Evolutionary conservation across 2,888 invertebrate species (phyloP), one percentile per base, ranked within the genome.

Genomic region (Drosophila picticornis): DNA sequence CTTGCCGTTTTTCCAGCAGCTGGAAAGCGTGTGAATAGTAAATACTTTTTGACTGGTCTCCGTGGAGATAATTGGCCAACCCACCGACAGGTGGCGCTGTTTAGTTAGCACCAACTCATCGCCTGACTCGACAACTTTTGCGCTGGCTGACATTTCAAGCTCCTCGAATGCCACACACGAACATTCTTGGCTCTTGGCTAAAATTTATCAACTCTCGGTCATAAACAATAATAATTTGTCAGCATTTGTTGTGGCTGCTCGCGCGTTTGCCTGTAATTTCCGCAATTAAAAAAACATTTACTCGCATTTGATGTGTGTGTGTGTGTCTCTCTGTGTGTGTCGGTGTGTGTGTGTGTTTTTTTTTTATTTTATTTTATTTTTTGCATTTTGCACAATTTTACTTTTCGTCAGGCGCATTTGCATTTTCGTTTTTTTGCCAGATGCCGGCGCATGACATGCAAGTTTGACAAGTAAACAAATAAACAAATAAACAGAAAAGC

Each of bases 211-310:
- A 80, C 61, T 78, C 63, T 63, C 75, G 67, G 72, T 62, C 78
- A 88, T 77, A 84, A 84, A 88, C 81, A 84, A 88, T 88, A 88
- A 91, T 90, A 84, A 91, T 83, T 87, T 86, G 77, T 76, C 79
- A 75, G 77, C 89, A 77, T 79, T 89, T 76, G 76, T 70, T 73
- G 74, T 56, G 66, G 78, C 68, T 73, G 77, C 83, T 80, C 76
- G 72, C 77, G 63, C 90, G 90, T 82, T 79, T 83, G 77, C 62
- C 80, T 78, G 88, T 92, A 92, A 91, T 92, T 92, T 92, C 92
- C 91, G 92, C 91, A 92, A 93, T 93, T 92, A 93, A 92, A 92
- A 92, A 92, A 91, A 86, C 92, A 91, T 92, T 92, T 92, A 89
- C 87, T 81, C 87, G 77, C 79, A 75, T 88, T 88, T 90, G 86